A percentile compares a stretch with the other conserved stretches of the same genome.
Conservation (phyloP, 1,140 invertebrate species). For the Plodia interpunctella region DNA sequence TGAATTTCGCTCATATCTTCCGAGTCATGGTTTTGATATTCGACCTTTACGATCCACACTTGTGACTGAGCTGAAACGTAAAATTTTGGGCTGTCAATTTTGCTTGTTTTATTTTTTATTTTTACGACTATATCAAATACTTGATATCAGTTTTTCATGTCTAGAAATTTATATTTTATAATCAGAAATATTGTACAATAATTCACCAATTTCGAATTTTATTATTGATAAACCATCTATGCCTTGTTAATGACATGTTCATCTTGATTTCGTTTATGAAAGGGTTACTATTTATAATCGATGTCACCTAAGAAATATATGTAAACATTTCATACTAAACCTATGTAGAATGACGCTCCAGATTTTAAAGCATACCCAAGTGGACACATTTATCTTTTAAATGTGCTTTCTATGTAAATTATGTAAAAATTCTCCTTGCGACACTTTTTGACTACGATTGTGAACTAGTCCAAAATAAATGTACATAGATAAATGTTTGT, state of each 20-base stretch:
- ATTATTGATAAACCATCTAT: no score
- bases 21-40: constrained; percentile 29
- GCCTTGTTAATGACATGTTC: no score
- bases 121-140: background rate
- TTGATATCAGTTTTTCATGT: no score
- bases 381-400: constrained; percentile 10
- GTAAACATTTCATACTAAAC: background rate
- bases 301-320: no score
- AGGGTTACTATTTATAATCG: no score
- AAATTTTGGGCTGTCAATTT: constrained; percentile 29
- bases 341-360: background rate
- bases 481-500: constrained; percentile 76
- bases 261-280: no score
- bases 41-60: constrained; percentile 33
- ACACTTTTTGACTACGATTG: constrained; percentile 61
- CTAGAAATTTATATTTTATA: no score
- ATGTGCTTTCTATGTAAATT: constrained; percentile 45
- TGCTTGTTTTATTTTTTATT: background rate
- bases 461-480: constrained; percentile 73
- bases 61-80: constrained; percentile 31
- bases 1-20: constrained; percentile 61
- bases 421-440: constrained; percentile 47
- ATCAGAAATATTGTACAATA: no score
- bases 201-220: no score
- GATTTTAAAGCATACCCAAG: constrained; percentile 3